phyloP scores from a whole-genome alignment of 2,113 vertebrate genomes.

The Aphelocoma coerulescens region DNA sequence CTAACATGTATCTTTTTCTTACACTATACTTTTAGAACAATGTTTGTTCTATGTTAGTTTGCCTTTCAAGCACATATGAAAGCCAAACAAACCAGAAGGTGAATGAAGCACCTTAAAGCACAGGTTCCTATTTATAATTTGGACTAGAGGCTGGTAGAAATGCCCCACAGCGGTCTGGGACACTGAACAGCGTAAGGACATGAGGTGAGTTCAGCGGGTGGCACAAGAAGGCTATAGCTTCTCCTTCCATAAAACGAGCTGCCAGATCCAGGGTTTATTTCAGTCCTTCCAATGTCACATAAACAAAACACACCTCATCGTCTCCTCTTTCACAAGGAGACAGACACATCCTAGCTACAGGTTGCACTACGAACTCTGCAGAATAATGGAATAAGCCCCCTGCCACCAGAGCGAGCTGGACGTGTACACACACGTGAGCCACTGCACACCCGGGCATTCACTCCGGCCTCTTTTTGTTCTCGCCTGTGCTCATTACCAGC shows the following conservation, averaged over 20 bases:
- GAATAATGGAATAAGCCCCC: neutral
- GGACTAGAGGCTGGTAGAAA: neutral
- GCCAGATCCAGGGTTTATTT: constrained; percentile 7
- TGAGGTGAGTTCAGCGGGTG: neutral
- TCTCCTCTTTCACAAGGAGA: neutral
- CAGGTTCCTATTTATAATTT: neutral
- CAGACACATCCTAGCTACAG: constrained; percentile 26
- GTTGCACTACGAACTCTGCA: neutral
- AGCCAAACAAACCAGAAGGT: neutral
- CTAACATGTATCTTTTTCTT: neutral
- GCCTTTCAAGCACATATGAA: neutral
- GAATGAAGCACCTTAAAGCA: neutral
- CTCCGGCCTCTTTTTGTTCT: neutral
- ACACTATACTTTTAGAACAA: neutral
- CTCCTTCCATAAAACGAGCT: neutral
- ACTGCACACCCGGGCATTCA: accelerated
- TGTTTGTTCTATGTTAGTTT: neutral
- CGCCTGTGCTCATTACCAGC: accelerated
- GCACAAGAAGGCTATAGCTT: neutral
- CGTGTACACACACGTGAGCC: accelerated
- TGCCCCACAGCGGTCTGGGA: neutral
- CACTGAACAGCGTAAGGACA: neutral
- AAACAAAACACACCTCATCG: neutral
- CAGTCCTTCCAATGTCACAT: neutral
- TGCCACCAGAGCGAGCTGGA: neutral